A percentile compares a stretch with the other conserved stretches of the same genome.
These are phyloP conservation scores for Rhea americana DNA, from an alignment of 2,113 vertebrate species.

Conservation along the genomic window DNA sequence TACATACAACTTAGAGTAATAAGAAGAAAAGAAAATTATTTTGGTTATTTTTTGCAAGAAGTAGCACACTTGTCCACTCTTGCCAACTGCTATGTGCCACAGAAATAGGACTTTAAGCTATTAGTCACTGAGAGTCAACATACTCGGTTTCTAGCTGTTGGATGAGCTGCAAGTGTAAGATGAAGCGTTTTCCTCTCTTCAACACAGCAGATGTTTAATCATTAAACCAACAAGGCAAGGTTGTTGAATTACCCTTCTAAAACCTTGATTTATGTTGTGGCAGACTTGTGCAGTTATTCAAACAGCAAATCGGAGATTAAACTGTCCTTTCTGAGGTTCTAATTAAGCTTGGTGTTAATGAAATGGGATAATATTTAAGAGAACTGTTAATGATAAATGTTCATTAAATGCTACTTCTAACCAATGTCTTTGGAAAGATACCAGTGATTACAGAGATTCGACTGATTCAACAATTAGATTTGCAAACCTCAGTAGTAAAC, in stretches of 20 bases:
- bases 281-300: conserved; percentile 20
- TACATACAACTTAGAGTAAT: neutral
- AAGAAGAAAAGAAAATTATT: neutral
- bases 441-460: neutral
- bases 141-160: conserved; percentile 5
- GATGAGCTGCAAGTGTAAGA: conserved; percentile 16
- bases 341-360: conserved; percentile 25
- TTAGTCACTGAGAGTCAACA: conserved; percentile 26
- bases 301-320: conserved; percentile 23
- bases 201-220: conserved; percentile 25
- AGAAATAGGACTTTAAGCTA: conserved; percentile 16
- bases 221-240: conserved; percentile 18
- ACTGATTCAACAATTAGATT: neutral
- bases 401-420: neutral
- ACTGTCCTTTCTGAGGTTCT: neutral
- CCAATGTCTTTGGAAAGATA: neutral
- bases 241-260: conserved; percentile 21
- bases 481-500: neutral
- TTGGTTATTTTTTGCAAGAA: neutral
- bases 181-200: conserved; percentile 2
- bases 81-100: neutral
- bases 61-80: neutral
- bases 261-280: conserved; percentile 17
- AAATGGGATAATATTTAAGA: conserved; percentile 7
- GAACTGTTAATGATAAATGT: neutral